Evolutionary conservation across 2,797 vertebrate species (phyloP).

Genomic region (Sebastes kiyomatsui): DNA sequence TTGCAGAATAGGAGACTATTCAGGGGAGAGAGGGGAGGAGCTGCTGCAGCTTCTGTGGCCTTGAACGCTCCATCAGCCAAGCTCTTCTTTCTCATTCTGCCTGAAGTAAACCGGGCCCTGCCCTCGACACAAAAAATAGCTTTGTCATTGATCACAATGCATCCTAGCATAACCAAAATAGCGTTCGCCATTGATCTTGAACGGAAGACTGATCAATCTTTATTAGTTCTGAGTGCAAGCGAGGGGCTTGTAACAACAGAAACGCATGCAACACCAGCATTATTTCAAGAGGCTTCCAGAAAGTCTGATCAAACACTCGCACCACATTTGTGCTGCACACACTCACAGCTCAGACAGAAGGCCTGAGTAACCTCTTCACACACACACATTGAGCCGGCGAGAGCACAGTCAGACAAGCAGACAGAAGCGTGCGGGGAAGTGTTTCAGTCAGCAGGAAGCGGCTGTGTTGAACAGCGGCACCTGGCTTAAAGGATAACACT

Average conservation of each 20-base stretch:
- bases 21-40: slow-evolving; percentile 26
- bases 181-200: slow-evolving; percentile 74
- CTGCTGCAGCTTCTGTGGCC: slow-evolving; percentile 47
- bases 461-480: slow-evolving; percentile 72
- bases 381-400: slow-evolving; percentile 29
- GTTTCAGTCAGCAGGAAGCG: slow-evolving; percentile 71
- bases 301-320: slow-evolving; percentile 46
- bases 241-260: slow-evolving; percentile 48
- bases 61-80: slow-evolving; percentile 65
- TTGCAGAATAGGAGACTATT: slow-evolving; percentile 31
- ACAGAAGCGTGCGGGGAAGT: slow-evolving; percentile 56
- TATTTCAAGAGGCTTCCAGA: slow-evolving; percentile 33
- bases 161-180: slow-evolving; percentile 79
- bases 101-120: slow-evolving; percentile 57
- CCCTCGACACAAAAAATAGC: slow-evolving; percentile 71
- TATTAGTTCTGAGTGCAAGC: slow-evolving; percentile 70
- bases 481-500: slow-evolving; percentile 77
- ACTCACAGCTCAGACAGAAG: slow-evolving; percentile 47
- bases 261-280: slow-evolving; percentile 13
- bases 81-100: slow-evolving; percentile 45
- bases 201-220: slow-evolving; percentile 76
- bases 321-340: slow-evolving; percentile 31
- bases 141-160: slow-evolving; percentile 74
- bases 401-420: slow-evolving; percentile 53
- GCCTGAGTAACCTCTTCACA: slow-evolving; percentile 61